phyloP scores from a whole-genome alignment of 2,113 vertebrate genomes.

The Gasterosteus nipponicus region DNA sequence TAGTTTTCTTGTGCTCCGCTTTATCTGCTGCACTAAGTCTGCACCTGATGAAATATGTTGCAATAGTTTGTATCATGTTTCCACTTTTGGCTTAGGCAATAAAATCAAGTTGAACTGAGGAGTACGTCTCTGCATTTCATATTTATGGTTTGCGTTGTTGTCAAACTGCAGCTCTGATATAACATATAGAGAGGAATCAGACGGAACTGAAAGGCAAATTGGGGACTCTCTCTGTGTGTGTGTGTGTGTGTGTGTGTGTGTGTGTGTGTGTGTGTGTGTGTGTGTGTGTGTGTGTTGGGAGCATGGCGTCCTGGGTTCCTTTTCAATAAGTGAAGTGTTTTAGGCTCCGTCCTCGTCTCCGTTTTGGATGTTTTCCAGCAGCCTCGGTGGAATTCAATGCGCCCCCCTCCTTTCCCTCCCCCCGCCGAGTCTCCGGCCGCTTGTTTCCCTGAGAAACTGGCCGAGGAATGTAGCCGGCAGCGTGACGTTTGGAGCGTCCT shows the following conservation, averaged over 20 bases:
- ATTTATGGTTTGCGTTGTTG: neutral
- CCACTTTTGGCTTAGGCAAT: neutral
- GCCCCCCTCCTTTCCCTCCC: slow-evolving; percentile 45
- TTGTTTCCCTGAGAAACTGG: slow-evolving; percentile 50
- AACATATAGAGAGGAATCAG: neutral
- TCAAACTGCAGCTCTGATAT: neutral
- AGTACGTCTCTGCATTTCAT: neutral
- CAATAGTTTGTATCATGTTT: slow-evolving; percentile 18
- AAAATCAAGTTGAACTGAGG: neutral
- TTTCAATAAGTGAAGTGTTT: slow-evolving; percentile 55
- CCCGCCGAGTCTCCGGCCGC: slow-evolving; percentile 30
- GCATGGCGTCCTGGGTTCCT: slow-evolving; percentile 1
- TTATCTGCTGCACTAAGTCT: slow-evolving; percentile 39
- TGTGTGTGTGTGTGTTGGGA: slow-evolving; percentile 15
- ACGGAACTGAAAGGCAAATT: neutral
- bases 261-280: neutral
- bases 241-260: too few species aligned
- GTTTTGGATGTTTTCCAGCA: slow-evolving; percentile 56
- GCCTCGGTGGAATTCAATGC: slow-evolving; percentile 45
- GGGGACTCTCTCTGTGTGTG: too few species aligned
- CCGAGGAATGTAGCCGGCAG: slow-evolving; percentile 41
- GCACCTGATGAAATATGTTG: slow-evolving; percentile 9
- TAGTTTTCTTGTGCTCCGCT: neutral
- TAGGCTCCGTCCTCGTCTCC: slow-evolving; percentile 40
- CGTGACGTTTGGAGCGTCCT: slow-evolving; percentile 15